These are phyloP conservation scores for Mobula hypostoma DNA, from an alignment of 2,113 vertebrate species.

Conservation along the genomic window DNA sequence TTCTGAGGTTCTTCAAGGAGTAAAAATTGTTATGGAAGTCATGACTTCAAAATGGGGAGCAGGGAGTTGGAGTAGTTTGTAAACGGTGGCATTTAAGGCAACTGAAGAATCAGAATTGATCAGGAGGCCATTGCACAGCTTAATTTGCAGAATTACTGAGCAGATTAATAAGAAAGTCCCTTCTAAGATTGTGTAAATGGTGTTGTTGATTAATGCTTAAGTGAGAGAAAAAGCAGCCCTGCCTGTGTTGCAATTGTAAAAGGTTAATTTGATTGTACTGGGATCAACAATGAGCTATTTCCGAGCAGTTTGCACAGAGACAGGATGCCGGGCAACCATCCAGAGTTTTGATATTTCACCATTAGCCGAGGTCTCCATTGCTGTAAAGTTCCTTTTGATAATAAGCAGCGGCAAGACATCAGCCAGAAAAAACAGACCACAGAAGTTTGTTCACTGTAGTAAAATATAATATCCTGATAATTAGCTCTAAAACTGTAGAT, in stretches of 20 bases:
- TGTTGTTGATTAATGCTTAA: neutral
- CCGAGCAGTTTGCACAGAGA: neutral
- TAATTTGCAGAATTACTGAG: neutral
- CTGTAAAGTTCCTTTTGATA: conserved; percentile 24
- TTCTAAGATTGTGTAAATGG: neutral
- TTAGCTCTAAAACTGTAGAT: neutral
- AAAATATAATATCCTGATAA: neutral
- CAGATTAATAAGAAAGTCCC: neutral
- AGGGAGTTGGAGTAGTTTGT: neutral
- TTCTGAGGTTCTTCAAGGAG: neutral
- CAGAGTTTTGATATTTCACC: neutral
- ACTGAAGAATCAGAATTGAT: neutral
- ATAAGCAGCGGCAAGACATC: conserved; percentile 10
- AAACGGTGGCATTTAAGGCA: neutral
- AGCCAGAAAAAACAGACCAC: conserved; percentile 13
- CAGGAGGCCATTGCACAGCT: neutral
- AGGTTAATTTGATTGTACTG: neutral
- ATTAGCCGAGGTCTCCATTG: neutral
- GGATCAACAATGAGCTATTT: conserved; percentile 4
- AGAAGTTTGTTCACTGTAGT: neutral
- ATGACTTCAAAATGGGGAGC: neutral
- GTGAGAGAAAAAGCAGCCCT: neutral
- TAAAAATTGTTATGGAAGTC: neutral
- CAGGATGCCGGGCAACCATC: conserved; percentile 9
- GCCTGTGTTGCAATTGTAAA: neutral